Evolutionary conservation across 2,113 vertebrate genomes (phyloP), one percentile per base, ranked within the genome.

Genomic region (Thunnus maccoyii): DNA sequence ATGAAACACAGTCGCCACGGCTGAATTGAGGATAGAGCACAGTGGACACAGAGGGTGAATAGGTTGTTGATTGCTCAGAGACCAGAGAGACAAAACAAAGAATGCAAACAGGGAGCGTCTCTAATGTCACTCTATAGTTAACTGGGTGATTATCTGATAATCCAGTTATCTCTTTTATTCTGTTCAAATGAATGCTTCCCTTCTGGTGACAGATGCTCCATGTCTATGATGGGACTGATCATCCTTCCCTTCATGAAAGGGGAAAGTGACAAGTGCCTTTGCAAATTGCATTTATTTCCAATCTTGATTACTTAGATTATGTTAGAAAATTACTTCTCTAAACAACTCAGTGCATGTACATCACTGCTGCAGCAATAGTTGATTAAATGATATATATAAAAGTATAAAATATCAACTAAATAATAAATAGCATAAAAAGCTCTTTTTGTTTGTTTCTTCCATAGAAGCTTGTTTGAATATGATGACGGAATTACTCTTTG

Each of bases 131-230:
- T 55, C 78, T 36, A 11, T 79, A 50, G 57, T 66, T 44, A 78
- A 68, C 14, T 14, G 48, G 74, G 47, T 82, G 76, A 82, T 80
- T 69, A 80, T 80, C 61, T 77, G 74, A 85, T 90, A 65, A 82
- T 79, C 75, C 75, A 88, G 55, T 82, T 48, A 80, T 77, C 54
- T 76, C 54, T 61, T 68, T 78, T 82, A 50, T 56, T 65, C 70
- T 56, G 17, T 27, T 36, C 18, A 52, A 20, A 83, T 70, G 25
- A 84, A 82, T 64, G 66, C 5, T 25, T 55, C 48, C 47, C 27
- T 41, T 78, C 61, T 80, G 74, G 27, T 57, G 68, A 84, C 73
- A 78, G 69, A 80, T 72, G 80, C 44, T 80, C 17, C 2, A 16
- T 3, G 12, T 71, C 55, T 67, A 1, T 60, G 57, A 62, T 27